These are phyloP conservation scores for Athripsodes cinereus DNA, from an alignment of 2,888 invertebrate species.

Conservation along the genomic window DNA sequence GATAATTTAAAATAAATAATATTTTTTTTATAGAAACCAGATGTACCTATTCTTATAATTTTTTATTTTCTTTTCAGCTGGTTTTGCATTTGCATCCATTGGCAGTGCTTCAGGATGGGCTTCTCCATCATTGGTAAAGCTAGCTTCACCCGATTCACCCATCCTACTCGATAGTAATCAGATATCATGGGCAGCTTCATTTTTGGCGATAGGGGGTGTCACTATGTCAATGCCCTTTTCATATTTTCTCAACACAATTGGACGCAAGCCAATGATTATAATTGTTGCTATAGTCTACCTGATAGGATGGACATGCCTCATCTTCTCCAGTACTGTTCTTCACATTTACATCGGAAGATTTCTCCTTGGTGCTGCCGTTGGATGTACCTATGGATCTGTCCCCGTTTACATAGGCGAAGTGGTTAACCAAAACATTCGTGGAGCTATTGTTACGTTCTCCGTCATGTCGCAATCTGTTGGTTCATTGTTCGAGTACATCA, in stretches of 20 bases:
- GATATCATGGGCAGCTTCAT: constrained; percentile 25
- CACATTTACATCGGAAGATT: constrained; percentile 25
- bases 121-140: constrained; percentile 23
- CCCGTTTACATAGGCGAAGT: constrained; percentile 26
- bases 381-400: constrained; percentile 22
- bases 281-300: constrained; percentile 17
- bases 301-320: constrained; percentile 21
- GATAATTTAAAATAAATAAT: no score
- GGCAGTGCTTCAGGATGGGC: constrained; percentile 24
- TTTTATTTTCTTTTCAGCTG: constrained; percentile 19
- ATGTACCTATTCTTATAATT: background rate
- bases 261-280: constrained; percentile 24
- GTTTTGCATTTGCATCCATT: constrained; percentile 22
- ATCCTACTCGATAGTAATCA: constrained; percentile 18
- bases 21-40: no score
- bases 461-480: constrained; percentile 20
- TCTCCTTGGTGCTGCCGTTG: constrained; percentile 21
- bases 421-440: constrained; percentile 19
- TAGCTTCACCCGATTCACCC: constrained; percentile 22
- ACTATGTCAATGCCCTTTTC: constrained; percentile 23
- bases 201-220: constrained; percentile 24
- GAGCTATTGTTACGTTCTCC: constrained; percentile 22
- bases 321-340: constrained; percentile 15
- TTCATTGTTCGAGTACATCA: constrained; percentile 16
- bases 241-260: constrained; percentile 24